A percentile compares a stretch with the other conserved stretches of the same genome.
These are phyloP conservation scores for Lepilemur septentrionalis DNA, from an alignment of 2,797 vertebrate species.

Conservation along the genomic window DNA sequence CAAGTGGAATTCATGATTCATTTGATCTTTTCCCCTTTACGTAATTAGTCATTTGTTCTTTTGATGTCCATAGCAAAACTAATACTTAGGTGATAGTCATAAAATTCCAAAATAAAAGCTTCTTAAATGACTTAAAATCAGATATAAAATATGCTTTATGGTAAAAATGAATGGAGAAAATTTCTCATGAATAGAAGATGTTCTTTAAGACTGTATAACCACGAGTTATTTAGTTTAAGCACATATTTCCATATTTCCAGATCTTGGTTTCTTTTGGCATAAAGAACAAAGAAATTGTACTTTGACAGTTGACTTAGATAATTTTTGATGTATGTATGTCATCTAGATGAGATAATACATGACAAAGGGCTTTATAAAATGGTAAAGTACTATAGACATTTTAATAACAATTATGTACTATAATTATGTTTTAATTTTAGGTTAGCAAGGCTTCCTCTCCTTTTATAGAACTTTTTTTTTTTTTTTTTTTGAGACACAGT, in stretches of 20 bases:
- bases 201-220: not conserved
- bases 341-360: not conserved
- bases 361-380: not conserved
- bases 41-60: constrained; percentile 81
- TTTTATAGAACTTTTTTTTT: not conserved
- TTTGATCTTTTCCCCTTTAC: constrained; percentile 76
- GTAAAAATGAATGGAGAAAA: constrained; percentile 24
- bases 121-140: constrained; percentile 59
- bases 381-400: not conserved
- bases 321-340: constrained; percentile 19
- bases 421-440: constrained; percentile 27
- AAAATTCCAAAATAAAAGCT: constrained; percentile 78
- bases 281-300: constrained; percentile 13
- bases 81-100: constrained; percentile 78
- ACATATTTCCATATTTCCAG: constrained; percentile 1
- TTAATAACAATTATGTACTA: constrained; percentile 5
- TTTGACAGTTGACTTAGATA: not conserved
- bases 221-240: constrained; percentile 14
- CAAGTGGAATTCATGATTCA: constrained; percentile 82
- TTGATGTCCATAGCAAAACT: constrained; percentile 81
- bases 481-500: too few relatives aligned
- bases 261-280: constrained; percentile 11
- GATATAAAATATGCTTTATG: constrained; percentile 2
- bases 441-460: not conserved
- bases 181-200: not conserved